Evolutionary conservation across 2,888 invertebrate species (phyloP), one percentile per base, ranked within the genome.

Genomic region (Laspeyria flexula): DNA sequence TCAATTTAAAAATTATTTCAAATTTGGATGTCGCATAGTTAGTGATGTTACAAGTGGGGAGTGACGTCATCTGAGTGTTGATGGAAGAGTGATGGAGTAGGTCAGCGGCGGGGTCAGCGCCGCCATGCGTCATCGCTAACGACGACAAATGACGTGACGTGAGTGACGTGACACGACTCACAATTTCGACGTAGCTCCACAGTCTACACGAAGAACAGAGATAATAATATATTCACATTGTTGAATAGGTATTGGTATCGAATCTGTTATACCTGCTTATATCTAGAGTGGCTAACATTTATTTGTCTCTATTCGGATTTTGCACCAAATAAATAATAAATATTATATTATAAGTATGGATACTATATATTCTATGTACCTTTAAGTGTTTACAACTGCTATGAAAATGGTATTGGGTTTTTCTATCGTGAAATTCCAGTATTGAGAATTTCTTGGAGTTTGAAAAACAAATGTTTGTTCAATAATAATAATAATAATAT

Each of bases 91-190:
- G 88, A 91, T 91, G 88, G 82, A 75, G 78, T 77, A 77, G 88
- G 91, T 88, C 88, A 83, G 61, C 67, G 60, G 61, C 71, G 81
- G 82, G 90, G 90, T 90, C 91, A 88, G 80, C 81, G 70, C 65
- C 81, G 86, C 79, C 88, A 86, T 92, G 85, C 86, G 89, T 91
- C 92, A 91, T 92, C 87, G 82, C 85, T 92, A 92, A 90, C 85
- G 90, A 92, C 90, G 92, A 91, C 90, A 90, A 90, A 92, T 90
- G 90, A 90, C 86, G 83, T 77, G 82, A 80, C 41, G 44, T 51
- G 42, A 52, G 45, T 81, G 81, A 83, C 82, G 75, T 71, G 76
- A 73, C 75, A 71, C 71, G 68, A 67, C 71, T 72, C 71, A 69
- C 73, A 62, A 71, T 71, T 62, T 50, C 53, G 49, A 62, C 53